Conservation (phyloP, 2,113 vertebrate species). For the Chaetops frenatus region DNA sequence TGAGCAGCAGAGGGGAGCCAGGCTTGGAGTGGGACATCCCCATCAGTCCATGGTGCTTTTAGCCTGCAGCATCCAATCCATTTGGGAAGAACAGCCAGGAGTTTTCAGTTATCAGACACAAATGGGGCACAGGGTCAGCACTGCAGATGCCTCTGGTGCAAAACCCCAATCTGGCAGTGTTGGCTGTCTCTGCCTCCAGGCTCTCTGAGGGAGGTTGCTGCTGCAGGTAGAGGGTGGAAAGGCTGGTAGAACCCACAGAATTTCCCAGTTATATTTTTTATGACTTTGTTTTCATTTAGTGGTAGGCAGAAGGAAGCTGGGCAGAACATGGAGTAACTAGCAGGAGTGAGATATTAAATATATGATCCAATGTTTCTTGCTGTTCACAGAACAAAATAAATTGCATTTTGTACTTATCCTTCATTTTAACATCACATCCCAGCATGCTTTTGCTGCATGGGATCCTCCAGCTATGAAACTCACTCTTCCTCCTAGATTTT, state of each 20-base stretch:
- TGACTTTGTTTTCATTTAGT: background rate
- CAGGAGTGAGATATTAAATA: background rate
- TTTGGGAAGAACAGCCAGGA: rapidly evolving
- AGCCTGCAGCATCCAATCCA: background rate
- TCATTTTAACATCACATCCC: background rate
- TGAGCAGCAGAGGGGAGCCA: rapidly evolving
- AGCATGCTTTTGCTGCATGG: background rate
- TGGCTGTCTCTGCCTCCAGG: background rate
- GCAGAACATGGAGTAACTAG: background rate
- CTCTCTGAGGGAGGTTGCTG: rapidly evolving
- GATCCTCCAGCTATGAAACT: background rate
- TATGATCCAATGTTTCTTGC: background rate
- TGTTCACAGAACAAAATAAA: background rate
- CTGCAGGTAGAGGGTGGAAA: background rate
- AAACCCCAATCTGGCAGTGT: no score
- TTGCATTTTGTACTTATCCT: background rate
- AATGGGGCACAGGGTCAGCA: rapidly evolving
- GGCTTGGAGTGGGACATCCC: background rate
- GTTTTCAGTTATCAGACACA: background rate
- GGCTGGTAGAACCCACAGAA: background rate
- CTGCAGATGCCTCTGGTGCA: background rate
- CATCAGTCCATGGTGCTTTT: rapidly evolving
- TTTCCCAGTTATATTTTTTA: background rate
- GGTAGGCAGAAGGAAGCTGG: background rate
- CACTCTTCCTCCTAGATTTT: background rate